phyloP scores from a whole-genome alignment of 2,888 invertebrate species.

The Noctua janthe region DNA sequence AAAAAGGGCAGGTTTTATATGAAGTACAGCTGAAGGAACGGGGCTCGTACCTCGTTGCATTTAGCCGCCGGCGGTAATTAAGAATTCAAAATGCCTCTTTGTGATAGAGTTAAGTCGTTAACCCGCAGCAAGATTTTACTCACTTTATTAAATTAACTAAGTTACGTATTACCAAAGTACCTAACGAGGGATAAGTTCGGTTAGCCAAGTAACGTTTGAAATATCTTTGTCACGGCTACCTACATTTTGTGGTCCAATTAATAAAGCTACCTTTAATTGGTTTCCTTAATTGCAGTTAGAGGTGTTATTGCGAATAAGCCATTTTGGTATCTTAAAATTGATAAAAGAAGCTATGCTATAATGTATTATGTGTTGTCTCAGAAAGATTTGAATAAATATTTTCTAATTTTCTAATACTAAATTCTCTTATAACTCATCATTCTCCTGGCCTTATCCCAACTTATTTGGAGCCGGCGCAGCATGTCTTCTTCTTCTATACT shows the following conservation, averaged over 20 bases:
- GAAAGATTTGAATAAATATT: neutral
- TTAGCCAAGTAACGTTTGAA: constrained; percentile 48
- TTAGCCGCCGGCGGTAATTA: constrained; percentile 86
- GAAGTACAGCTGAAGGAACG: constrained; percentile 72
- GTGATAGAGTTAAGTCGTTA: constrained; percentile 81
- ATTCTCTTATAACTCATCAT: neutral
- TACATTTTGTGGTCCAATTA: constrained; percentile 47
- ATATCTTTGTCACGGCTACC: constrained; percentile 49
- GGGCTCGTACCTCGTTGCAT: constrained; percentile 80
- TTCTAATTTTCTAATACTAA: neutral
- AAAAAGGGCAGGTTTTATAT: constrained; percentile 63
- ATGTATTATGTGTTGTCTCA: neutral
- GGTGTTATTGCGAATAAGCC: constrained; percentile 2
- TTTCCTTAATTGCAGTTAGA: constrained; percentile 21
- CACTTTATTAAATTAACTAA: constrained; percentile 75
- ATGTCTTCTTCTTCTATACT: too few species aligned
- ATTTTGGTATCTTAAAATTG: neutral
- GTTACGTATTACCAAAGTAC: constrained; percentile 70
- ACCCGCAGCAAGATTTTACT: constrained; percentile 78
- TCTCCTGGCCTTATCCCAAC: too few species aligned
- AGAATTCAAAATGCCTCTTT: constrained; percentile 85
- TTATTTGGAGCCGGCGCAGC: too few species aligned
- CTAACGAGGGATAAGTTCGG: constrained; percentile 67
- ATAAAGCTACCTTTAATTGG: constrained; percentile 40
- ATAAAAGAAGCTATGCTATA: neutral